Evolutionary conservation across 1,140 invertebrate genomes (phyloP).

Genomic region (Chrysoperla carnea): DNA sequence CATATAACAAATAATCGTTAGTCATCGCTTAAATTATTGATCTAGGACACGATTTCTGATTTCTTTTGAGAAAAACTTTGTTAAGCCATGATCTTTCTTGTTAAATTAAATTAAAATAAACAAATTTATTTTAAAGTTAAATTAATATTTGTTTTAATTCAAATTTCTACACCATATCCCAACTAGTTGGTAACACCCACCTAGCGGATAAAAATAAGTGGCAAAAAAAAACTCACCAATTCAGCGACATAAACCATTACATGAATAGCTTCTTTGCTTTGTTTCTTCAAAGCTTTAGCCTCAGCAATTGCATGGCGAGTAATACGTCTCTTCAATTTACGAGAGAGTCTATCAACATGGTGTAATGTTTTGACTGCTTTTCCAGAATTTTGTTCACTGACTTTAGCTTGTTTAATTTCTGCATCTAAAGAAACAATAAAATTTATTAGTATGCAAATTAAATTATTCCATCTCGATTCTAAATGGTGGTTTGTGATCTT

Average conservation of each 20-base stretch:
- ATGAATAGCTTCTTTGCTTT: constrained; percentile 58
- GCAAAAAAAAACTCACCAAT: constrained; percentile 33
- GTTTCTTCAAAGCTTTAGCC: constrained; percentile 54
- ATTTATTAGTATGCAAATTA: too few species aligned
- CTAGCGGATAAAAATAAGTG: neutral
- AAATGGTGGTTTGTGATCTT: too few species aligned
- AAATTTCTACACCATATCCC: too few species aligned
- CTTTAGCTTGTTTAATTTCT: constrained; percentile 10
- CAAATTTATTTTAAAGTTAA: too few species aligned
- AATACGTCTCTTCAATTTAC: constrained; percentile 47
- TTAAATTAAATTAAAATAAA: too few species aligned
- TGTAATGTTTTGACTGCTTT: constrained; percentile 51
- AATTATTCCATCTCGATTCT: too few species aligned
- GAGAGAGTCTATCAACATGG: constrained; percentile 50
- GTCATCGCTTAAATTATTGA: too few species aligned
- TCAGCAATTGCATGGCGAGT: constrained; percentile 54
- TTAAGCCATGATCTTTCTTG: too few species aligned
- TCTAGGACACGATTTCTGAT: too few species aligned
- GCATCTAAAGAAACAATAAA: neutral
- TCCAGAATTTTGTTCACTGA: constrained; percentile 11
- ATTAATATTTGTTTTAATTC: too few species aligned
- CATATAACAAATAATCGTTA: neutral
- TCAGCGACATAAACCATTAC: constrained; percentile 55
- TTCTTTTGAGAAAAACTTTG: too few species aligned
- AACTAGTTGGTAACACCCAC: too few species aligned